Evolutionary conservation across 2,797 vertebrate species (phyloP).

Genomic region (Sebastes matsubarae): DNA sequence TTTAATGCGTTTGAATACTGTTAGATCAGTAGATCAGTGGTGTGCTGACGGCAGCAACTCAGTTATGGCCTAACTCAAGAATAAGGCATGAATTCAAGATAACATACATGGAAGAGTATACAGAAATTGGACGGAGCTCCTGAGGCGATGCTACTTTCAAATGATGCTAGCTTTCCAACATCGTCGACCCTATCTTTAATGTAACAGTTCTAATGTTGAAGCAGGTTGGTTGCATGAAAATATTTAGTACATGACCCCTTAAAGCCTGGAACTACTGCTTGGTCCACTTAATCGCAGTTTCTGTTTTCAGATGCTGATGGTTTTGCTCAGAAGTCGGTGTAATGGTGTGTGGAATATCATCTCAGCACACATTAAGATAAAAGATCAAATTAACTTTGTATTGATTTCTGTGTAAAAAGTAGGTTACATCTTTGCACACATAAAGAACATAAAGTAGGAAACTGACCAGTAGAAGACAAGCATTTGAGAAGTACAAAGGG

Average conservation of each 20-base stretch:
- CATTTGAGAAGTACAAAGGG: not conserved
- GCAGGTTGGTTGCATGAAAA: not conserved
- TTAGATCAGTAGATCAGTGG: not conserved
- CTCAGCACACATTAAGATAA: not conserved
- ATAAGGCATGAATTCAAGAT: not conserved
- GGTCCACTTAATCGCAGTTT: not conserved
- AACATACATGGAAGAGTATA: not conserved
- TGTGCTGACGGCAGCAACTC: not conserved
- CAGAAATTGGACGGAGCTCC: not conserved
- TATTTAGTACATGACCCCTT: not conserved
- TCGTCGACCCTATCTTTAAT: not conserved
- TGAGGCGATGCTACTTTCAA: too few relatives aligned
- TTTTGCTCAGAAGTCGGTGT: not conserved
- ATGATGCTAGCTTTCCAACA: too few relatives aligned
- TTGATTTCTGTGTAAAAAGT: slow-evolving; percentile 7
- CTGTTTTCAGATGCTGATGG: not conserved
- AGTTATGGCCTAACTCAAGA: not conserved
- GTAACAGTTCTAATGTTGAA: not conserved
- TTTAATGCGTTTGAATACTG: not conserved
- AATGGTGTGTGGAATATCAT: slow-evolving; percentile 4
- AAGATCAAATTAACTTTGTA: not conserved
- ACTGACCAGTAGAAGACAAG: not conserved
- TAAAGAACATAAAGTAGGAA: not conserved
- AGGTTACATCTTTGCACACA: not conserved
- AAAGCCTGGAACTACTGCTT: not conserved